Evolutionary conservation across 2,113 vertebrate species (phyloP), one percentile per base, ranked within the genome.

Genomic region (Jaculus jaculus): DNA sequence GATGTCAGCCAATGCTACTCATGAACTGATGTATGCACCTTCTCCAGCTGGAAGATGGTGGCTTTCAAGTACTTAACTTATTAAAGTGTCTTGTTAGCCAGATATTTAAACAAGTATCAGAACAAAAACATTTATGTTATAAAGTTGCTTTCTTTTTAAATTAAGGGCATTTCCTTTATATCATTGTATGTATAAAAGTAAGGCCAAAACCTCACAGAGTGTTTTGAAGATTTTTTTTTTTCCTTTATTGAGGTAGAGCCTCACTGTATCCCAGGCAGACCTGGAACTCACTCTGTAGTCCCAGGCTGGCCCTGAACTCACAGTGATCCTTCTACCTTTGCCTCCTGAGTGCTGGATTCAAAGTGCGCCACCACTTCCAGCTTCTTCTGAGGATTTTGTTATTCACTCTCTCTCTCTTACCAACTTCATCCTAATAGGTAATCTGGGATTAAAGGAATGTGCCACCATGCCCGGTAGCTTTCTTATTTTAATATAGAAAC

Each of bases 401-500:
- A 28, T 15, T 74, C 15, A 32, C 77, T 87, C 37, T 61, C 26
- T 72, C 39, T 32, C 10, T 12, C 21, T 79, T 23, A 39, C 65
- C 72, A 60, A 26, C 79, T 75, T 80, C 24, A 72, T 32, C 47
- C 72, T n/a, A n/a, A n/a, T n/a, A n/a, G n/a, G n/a, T n/a, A n/a
- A n/a, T n/a, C n/a, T n/a, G n/a, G n/a, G n/a, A n/a, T n/a, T n/a
- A n/a, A n/a, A n/a, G n/a, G n/a, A n/a, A n/a, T n/a, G n/a, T n/a
- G n/a, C n/a, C n/a, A n/a, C n/a, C n/a, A n/a, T n/a, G n/a, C n/a
- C n/a, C n/a, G n/a, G n/a, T 90, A 21, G 51, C 42, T 91, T 94
- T 28, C 74, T 51, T 77, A n/a, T 90, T 96, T 89, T 77, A 54
- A 51, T 54, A 37, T 9, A 75, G 87, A 71, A 96, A 37, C 71